Evolutionary conservation across 2,888 invertebrate genomes (phyloP).

Genomic region (Neoascia interrupta): DNA sequence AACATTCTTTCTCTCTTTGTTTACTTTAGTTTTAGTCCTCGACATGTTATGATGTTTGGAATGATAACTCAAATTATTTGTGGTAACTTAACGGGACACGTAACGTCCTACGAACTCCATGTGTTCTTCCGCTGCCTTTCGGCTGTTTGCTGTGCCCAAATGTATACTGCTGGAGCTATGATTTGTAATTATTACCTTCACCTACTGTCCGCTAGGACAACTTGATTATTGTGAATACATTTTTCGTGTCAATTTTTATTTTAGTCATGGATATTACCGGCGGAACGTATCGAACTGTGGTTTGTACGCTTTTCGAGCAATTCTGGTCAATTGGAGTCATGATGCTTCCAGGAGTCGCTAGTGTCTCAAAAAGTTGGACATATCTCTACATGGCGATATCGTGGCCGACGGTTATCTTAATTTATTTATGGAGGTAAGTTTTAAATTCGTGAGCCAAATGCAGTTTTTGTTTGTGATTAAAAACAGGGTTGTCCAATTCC

Average conservation of each 20-base stretch:
- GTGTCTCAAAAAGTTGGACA: slow-evolving; percentile 79
- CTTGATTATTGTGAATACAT: not conserved
- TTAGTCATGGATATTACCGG: slow-evolving; percentile 80
- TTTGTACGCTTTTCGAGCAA: slow-evolving; percentile 79
- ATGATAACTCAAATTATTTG: slow-evolving; percentile 80
- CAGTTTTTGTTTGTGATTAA: too few relatives aligned
- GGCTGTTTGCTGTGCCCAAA: slow-evolving; percentile 80
- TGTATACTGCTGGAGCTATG: slow-evolving; percentile 80
- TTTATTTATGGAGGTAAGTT: slow-evolving; percentile 79
- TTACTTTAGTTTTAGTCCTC: slow-evolving; percentile 79
- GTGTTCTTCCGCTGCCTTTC: slow-evolving; percentile 80
- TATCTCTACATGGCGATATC: slow-evolving; percentile 80
- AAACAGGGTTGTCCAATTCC: too few relatives aligned
- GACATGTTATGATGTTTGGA: slow-evolving; percentile 79
- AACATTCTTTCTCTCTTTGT: not conserved
- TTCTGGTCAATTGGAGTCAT: slow-evolving; percentile 81
- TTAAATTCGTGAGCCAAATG: not conserved
- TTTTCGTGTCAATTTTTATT: slow-evolving; percentile 6
- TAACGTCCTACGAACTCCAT: slow-evolving; percentile 79
- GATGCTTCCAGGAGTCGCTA: slow-evolving; percentile 79
- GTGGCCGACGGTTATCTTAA: slow-evolving; percentile 79
- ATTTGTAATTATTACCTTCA: slow-evolving; percentile 78
- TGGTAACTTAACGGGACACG: slow-evolving; percentile 79
- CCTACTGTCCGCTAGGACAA: too few relatives aligned
- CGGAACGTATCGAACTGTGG: slow-evolving; percentile 78